Base-by-base conservation (phyloP, 2,113 vertebrate genomes). In the Mormoops blainvillei region DNA sequence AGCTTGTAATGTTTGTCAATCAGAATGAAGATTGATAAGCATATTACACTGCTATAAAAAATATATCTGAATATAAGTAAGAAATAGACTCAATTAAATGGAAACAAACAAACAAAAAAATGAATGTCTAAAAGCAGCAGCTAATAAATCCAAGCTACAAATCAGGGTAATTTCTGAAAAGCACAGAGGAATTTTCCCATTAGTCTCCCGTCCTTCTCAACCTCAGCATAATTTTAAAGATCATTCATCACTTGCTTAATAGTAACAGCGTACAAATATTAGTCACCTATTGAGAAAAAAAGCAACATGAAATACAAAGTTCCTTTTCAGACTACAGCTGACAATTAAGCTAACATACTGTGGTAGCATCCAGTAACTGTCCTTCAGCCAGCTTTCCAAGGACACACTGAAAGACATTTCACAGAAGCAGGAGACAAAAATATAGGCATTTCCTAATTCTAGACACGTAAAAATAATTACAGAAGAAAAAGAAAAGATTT, bases 361-460 rank as follows among this genome's bases (percentile, higher is more conserved):
- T 73, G 36, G 31, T 33, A 80, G 33, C 56, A 68, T 36, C 41
- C 41, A 94, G 11, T 87, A 87, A 67, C 73, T 67, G 41, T 78
- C 81, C 70, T 70, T 93, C 26, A 92, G 80, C 14, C 54, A 63
- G 73, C 77, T 74, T 94, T 80, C 48, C 94, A 85, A 95, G 58
- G 56, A 83, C 76, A 81, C 33, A 65, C 0, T 63, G 56, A 94
- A 96, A 93, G 65, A 54, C 33, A 88, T 63, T 92, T 93, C 86
- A 91, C 26, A 94, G 54, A 96, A 91, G 54, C 50, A 76, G n/a
- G 11, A 88, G n/a, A 88, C 77, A 85, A 88, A 93, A 94, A 76
- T 10, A 11, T n/a, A 89, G 4, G 22, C 58, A 93, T 80, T 87
- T 90, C 87, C 67, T 74, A 90, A 93, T 80, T 81, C 48, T 74